Evolutionary conservation across 2,113 vertebrate genomes (phyloP), one percentile per base, ranked within the genome.

Genomic region (Balaeniceps rex): DNA sequence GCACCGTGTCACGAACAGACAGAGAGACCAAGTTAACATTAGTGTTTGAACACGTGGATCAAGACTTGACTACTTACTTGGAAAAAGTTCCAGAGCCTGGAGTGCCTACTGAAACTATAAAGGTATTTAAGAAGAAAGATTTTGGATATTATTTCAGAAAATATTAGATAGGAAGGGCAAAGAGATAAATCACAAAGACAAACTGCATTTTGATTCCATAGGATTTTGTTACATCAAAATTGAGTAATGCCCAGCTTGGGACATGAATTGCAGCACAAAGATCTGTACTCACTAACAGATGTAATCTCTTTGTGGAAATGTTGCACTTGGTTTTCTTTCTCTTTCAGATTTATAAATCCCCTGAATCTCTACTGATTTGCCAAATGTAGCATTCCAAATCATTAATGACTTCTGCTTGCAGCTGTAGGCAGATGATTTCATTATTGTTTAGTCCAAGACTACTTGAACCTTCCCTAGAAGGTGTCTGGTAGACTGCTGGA

Each of bases 1-100:
- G 99, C 90, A 99, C 99, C 9, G 99, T 99, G 82, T 99, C 99
- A 94, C 98, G 99, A 96, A 99, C 99, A 93, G 99, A 99, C 97
- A 98, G 99, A 96, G 99, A 99, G 98, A 99, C 99, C 71, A 99
- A 99, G 96, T 98, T 99, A 96, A 99, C 99, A 7, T 98, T 99
- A 97, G 99, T 99, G 84, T 99, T 99, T 97, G 99, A 99, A 98
- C 99, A 99, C 11, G 99, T 99, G 97, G 99, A 99, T 98, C 99
- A 99, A 98, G 99, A 99, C 97, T 98, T 99, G 98, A 99, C 99
- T 97, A 99, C 99, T 95, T 99, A 99, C 95, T 98, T 99, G 98
- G 99, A 99, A 98, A 99, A 99, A 98, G 99, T 99, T 96, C 99
- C 99, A 47, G 99, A 99, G 85, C 99, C 99, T 46, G 99, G 99